phyloP scores from a whole-genome alignment of 2,797 vertebrate genomes.

The Xiphorhynchus erythropygius region DNA sequence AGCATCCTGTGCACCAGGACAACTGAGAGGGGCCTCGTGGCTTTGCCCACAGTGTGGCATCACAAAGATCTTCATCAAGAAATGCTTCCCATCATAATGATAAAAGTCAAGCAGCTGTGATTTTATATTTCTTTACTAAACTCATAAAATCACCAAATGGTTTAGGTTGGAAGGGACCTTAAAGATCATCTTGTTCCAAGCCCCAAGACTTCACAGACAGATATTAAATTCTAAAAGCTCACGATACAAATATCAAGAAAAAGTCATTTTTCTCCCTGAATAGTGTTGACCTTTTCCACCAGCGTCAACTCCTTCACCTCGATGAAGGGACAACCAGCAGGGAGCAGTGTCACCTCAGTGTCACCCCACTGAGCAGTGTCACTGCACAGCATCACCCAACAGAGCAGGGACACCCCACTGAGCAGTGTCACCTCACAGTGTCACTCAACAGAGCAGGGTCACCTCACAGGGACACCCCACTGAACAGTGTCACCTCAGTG shows the following conservation, averaged over 20 bases:
- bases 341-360: neutral
- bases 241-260: neutral
- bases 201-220: neutral
- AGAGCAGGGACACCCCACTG: too few relatives aligned
- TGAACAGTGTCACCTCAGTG: neutral
- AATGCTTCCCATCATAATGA: neutral
- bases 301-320: neutral
- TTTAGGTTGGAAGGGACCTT: neutral
- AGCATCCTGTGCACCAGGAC: neutral
- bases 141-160: neutral
- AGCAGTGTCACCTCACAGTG: too few relatives aligned
- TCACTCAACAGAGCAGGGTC: neutral
- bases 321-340: neutral
- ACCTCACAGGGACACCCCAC: neutral
- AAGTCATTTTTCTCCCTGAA: neutral
- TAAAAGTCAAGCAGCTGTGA: neutral
- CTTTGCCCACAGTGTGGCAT: fast-evolving
- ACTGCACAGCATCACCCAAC: neutral
- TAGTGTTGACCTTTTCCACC: neutral
- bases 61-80: neutral
- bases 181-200: neutral
- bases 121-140: neutral
- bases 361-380: neutral
- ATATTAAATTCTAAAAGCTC: neutral
- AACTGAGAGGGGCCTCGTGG: fast-evolving